Base-by-base conservation (phyloP, 1,140 invertebrate genomes). In the Aphelinus certus region DNA sequence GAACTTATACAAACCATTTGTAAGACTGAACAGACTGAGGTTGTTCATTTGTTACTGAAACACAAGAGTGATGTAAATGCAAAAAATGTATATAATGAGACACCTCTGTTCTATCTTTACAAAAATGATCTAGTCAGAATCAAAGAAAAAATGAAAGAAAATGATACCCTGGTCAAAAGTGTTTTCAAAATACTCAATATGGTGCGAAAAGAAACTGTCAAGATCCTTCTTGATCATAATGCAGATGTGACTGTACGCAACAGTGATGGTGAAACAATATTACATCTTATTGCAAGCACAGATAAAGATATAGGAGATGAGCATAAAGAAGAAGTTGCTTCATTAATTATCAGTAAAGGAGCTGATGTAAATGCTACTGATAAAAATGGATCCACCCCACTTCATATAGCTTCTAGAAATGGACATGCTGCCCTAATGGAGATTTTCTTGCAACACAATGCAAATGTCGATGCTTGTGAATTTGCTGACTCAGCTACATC, bases 401-500 rank as follows among this genome's bases (percentile, higher is more conserved):
- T 75, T 3, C 73, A 70, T 10, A 1, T 65, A 49, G 73, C 73
- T 57, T 53, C 65, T 70, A n/a, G 70, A 58, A 61, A 75, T 62
- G 73, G 73, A 26, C 49, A 64, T n/a, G 1, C 5, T 1, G 26
- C 70, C 4, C 67, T 70, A 1, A 47, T 69, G 10, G 62, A 65
- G 68, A 2, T 75, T 51, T 60, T 70, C 10, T 56, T 75, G 46
- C 61, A 65, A 42, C 53, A 65, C 46, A 71, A 75, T 9, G 67
- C 61, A 48, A n/a, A 75, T 70, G 56, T 75, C 45, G 58, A 75
- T 65, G 26, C n/a, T 51, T 3, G 9, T 1, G 73, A 75, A 53
- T n/a, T 5, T 69, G n/a, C 26, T 9, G 26, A 58, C 4, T 10
- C 62, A 45, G 42, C 46, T 42, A 71, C 74, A 9, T 69, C 74